Evolutionary conservation across 2,888 invertebrate species (phyloP).

Genomic region (Brenthis daphne): DNA sequence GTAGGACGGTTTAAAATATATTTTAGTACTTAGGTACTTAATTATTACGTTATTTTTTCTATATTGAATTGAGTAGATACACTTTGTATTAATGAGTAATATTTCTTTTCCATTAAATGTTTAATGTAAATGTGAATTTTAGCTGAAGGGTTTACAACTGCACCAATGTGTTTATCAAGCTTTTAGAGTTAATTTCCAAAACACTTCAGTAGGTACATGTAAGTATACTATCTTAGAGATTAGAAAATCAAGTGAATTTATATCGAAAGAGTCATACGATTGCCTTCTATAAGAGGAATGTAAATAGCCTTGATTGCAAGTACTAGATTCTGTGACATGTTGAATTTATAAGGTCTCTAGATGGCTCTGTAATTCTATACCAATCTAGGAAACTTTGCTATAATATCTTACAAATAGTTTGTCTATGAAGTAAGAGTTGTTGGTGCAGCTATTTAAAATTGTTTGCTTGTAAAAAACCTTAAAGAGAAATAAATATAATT

Average conservation of each 20-base stretch:
- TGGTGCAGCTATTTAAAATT: background rate
- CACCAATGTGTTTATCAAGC: too few species aligned
- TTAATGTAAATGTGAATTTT: too few species aligned
- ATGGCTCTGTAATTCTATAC: constrained; percentile 17
- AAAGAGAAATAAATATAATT: too few species aligned
- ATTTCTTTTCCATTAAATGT: too few species aligned
- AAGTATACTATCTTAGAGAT: constrained; percentile 27
- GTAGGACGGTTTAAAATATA: background rate
- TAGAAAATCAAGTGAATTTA: constrained; percentile 17
- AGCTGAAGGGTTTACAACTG: too few species aligned
- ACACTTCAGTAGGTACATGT: too few species aligned
- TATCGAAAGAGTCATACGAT: constrained; percentile 35
- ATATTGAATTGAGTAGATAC: too few species aligned
- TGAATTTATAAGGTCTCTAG: constrained; percentile 28
- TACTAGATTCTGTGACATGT: constrained; percentile 24
- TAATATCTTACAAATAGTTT: background rate
- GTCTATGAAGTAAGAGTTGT: background rate
- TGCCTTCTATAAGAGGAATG: constrained; percentile 37
- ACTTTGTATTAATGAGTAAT: too few species aligned
- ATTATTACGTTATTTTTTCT: too few species aligned
- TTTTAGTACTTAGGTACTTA: background rate
- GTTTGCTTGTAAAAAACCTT: background rate
- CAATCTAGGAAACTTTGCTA: constrained; percentile 14
- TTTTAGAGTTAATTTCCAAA: too few species aligned
- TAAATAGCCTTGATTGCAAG: constrained; percentile 38